A percentile compares a stretch with the other conserved stretches of the same genome.
These are phyloP conservation scores for Acanthosepion pharaonis DNA, from an alignment of 2,888 invertebrate species.

Conservation along the genomic window DNA sequence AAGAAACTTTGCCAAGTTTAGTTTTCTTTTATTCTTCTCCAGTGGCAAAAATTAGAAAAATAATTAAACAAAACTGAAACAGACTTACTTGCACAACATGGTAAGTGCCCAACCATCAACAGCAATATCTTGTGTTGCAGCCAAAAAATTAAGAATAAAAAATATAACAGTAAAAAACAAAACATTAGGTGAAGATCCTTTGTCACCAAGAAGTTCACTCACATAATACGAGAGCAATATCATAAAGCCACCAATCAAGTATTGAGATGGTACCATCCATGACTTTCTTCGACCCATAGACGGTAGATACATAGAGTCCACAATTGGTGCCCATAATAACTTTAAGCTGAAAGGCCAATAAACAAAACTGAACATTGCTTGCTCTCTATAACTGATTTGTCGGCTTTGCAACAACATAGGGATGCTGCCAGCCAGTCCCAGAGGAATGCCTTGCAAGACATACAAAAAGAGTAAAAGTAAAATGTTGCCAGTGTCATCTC, in stretches of 20 bases:
- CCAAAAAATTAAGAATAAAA: slow-evolving; percentile 93
- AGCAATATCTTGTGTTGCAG: slow-evolving; percentile 99
- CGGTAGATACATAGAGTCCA: slow-evolving; percentile 90
- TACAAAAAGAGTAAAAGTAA: slow-evolving; percentile 92
- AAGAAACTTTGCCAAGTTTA: too few species aligned
- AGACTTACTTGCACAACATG: slow-evolving; percentile 89
- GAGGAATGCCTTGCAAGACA: slow-evolving; percentile 87
- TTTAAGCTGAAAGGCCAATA: slow-evolving; percentile 93
- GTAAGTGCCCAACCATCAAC: slow-evolving; percentile 99
- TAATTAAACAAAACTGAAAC: background rate
- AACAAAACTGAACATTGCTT: slow-evolving; percentile 87
- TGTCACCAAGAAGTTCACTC: slow-evolving; percentile 80
- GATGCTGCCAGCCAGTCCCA: slow-evolving; percentile 93
- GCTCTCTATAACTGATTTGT: slow-evolving; percentile 93
- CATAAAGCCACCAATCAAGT: slow-evolving; percentile 91
- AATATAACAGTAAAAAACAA: slow-evolving; percentile 85
- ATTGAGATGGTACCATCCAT: slow-evolving; percentile 92
- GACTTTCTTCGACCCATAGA: slow-evolving; percentile 93
- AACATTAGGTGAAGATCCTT: slow-evolving; percentile 60
- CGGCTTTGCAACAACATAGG: slow-evolving; percentile 95
- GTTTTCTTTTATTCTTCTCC: background rate
- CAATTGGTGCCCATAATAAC: slow-evolving; percentile 97
- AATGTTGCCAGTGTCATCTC: slow-evolving; percentile 80
- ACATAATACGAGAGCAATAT: slow-evolving; percentile 83
- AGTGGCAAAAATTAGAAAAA: too few species aligned